These are phyloP conservation scores for Thymelicus sylvestris DNA, from an alignment of 2,888 invertebrate genomes.

Conservation along the genomic window DNA sequence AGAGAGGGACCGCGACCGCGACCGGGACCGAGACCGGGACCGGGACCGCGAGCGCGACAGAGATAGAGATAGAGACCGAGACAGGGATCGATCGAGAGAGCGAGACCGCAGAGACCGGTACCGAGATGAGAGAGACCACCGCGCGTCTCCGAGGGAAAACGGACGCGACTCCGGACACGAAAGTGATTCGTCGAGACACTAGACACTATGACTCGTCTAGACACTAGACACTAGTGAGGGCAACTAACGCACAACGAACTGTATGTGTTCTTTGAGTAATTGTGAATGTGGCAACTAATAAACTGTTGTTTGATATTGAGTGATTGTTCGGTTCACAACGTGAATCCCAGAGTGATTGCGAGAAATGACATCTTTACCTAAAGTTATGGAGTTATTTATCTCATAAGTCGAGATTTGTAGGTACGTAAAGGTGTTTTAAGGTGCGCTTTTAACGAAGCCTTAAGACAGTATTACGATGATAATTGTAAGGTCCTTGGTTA, in stretches of 20 bases:
- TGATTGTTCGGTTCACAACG: slow-evolving; percentile 44
- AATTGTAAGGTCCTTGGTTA: slow-evolving; percentile 64
- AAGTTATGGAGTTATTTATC: slow-evolving; percentile 63
- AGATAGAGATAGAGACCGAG: slow-evolving; percentile 58
- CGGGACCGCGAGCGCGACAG: slow-evolving; percentile 62
- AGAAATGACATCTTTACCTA: slow-evolving; percentile 73
- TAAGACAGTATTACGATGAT: slow-evolving; percentile 72
- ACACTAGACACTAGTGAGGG: slow-evolving; percentile 65
- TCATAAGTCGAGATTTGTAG: slow-evolving; percentile 56
- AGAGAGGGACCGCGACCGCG: slow-evolving; percentile 64
- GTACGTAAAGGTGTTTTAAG: slow-evolving; percentile 65
- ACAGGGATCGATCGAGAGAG: slow-evolving; percentile 66
- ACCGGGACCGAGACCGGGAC: slow-evolving; percentile 65
- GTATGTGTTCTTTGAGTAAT: slow-evolving; percentile 22
- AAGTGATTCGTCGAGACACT: slow-evolving; percentile 81
- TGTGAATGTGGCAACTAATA: slow-evolving; percentile 12
- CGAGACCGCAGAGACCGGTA: slow-evolving; percentile 70
- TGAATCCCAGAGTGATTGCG: slow-evolving; percentile 47
- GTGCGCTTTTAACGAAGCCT: slow-evolving; percentile 64
- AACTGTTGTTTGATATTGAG: background rate
- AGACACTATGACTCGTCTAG: slow-evolving; percentile 69
- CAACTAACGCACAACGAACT: slow-evolving; percentile 40
- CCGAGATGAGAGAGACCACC: slow-evolving; percentile 75
- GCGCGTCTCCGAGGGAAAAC: slow-evolving; percentile 78
- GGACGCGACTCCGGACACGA: slow-evolving; percentile 81